Evolutionary conservation across 2,888 invertebrate genomes (phyloP).

Genomic region (Cryptocheilus praepositus): DNA sequence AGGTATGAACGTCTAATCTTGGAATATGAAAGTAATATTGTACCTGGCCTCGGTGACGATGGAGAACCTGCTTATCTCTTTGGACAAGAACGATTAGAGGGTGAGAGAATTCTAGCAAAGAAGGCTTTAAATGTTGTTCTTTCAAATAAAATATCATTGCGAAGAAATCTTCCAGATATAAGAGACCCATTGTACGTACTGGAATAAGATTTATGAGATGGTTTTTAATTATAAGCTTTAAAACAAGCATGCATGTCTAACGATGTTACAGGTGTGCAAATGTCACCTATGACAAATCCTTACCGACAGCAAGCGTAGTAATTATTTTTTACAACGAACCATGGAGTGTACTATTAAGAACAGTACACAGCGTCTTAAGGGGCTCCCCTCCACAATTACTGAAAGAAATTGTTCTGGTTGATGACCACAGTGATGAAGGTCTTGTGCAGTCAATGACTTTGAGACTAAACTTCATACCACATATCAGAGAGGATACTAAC

Average conservation of each 20-base stretch:
- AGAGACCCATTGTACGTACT: constrained; percentile 75
- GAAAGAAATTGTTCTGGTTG: constrained; percentile 95
- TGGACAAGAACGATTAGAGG: constrained; percentile 80
- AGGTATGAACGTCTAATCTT: constrained; percentile 77
- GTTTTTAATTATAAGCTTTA: constrained; percentile 1
- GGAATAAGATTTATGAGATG: constrained; percentile 68
- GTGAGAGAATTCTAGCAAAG: constrained; percentile 85
- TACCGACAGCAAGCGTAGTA: constrained; percentile 85
- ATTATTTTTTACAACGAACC: constrained; percentile 94
- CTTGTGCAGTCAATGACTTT: constrained; percentile 39
- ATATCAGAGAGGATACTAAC: constrained; percentile 1
- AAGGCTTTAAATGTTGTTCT: constrained; percentile 92
- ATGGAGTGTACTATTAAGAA: constrained; percentile 88
- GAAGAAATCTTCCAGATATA: constrained; percentile 84
- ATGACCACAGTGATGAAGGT: constrained; percentile 91
- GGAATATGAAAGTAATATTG: constrained; percentile 81
- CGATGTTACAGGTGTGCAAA: constrained; percentile 77
- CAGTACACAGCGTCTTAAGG: constrained; percentile 93
- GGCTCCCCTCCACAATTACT: constrained; percentile 83
- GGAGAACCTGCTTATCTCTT: constrained; percentile 82
- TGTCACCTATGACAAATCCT: constrained; percentile 80
- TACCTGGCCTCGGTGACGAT: constrained; percentile 83
- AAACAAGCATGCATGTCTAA: constrained; percentile 11
- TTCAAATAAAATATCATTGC: constrained; percentile 91
- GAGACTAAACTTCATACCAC: neutral